Base-by-base conservation (phyloP, 2,113 vertebrate genomes). In the Ploceus nigricollis region DNA sequence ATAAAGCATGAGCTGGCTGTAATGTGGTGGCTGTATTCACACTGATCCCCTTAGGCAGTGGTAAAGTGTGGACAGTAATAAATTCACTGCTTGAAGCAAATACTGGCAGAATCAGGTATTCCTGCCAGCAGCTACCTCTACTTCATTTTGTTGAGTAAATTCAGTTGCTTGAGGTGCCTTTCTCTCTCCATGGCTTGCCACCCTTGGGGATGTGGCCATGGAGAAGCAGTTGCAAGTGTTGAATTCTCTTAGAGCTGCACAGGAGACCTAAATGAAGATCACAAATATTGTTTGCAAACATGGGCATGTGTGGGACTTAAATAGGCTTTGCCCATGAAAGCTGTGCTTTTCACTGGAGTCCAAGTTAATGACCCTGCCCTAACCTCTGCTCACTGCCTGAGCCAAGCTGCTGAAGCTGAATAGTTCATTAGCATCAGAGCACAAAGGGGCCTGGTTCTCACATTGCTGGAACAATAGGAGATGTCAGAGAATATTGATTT, bases 131-230 rank as follows among this genome's bases (percentile, higher is more conserved):
- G 13, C 44, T 33, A 23, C 28, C 12, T 81, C 44, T 64, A 1
- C 28, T 60, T 22, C 2, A 25, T 70, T 91, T n/a, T 66, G 4
- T 35, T 68, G 37, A 44, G 27, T 12, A 45, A 61, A 23, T 85
- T 42, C 69, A 22, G 11, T 27, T 76, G 6, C 25, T 37, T 48
- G 45, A 80, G 39, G 27, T 40, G 31, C 37, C 8, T 85, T 76
- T 58, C 30, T 45, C 8, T 58, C 25, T 76, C 22, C 6, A 1
- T 53, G 37, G 5, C 63, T 72, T 54, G 19, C 37, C 23, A 73
- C 33, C 35, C 30, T 15, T 17, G 24, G 9, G 28, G 66, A 63
- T 2, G 5, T 5, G 18, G 5, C 18, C 25, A 13, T 0, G 2
- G 40, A 76, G 37, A n/a, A 79, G 24, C 16, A 76, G 22, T 7